Base-by-base conservation (phyloP, 2,113 vertebrate genomes). In the Callionymus lyra region DNA sequence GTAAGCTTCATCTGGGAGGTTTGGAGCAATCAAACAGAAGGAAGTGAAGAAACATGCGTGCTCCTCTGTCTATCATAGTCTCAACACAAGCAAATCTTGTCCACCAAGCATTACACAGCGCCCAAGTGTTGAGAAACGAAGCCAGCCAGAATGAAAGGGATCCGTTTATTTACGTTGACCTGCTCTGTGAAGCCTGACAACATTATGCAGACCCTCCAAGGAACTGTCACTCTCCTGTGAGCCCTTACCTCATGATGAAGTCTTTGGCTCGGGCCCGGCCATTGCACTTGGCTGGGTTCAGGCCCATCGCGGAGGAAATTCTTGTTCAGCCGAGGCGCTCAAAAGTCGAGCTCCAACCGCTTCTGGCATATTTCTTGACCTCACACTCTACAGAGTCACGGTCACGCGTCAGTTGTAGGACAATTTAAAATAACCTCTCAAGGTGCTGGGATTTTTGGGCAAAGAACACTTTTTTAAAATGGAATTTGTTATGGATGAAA, bases 81-180 rank as follows among this genome's bases (percentile, higher is more conserved):
- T 42, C 61, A 46, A 38, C 13, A 19, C 43, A 17, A 63, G 61
- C 51, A 17, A 49, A 41, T 62, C 45, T 48, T 48, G 47, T 36
- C 36, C 57, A 55, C 52, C 54, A 53, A 41, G 56, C 41, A 46
- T 63, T 48, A 38, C 39, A 54, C 10, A 31, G 36, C 48, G 50
- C 59, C 63, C 44, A 67, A 67, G 41, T 50, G 44, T 63, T 17
- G 53, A 55, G 58, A 56, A 68, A 50, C 13, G 9, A 40, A 39
- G 36, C 33, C 6, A 17, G 50, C 53, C 57, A 68, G 41, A 68
- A 49, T 41, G 57, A 72, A 68, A 67, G 39, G 15, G 44, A 65
- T 70, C 53, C 21, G 17, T 63, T 56, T 65, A 56, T 70, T 80
- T 74, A 65, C 47, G 44, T 60, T 72, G 70, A 68, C 61, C 53